Evolutionary conservation across 2,888 invertebrate species (phyloP).

Genomic region (Argyresthia goedartella): DNA sequence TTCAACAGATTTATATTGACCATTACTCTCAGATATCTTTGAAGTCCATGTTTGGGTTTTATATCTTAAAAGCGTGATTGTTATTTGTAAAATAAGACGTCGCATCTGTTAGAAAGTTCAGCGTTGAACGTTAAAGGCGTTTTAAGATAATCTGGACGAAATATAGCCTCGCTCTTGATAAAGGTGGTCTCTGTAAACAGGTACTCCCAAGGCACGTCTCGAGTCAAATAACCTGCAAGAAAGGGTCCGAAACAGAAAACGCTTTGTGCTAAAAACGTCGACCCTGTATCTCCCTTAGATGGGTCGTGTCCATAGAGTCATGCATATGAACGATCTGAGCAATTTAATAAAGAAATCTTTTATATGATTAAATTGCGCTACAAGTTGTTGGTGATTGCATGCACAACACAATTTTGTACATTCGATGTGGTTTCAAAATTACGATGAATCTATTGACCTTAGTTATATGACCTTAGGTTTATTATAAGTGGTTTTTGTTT

Average conservation of each 20-base stretch:
- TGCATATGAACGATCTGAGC: neutral
- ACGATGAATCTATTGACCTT: no score
- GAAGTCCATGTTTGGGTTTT: slow-evolving; percentile 6
- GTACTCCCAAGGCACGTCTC: slow-evolving; percentile 53
- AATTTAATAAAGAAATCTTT: no score
- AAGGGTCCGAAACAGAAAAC: slow-evolving; percentile 62
- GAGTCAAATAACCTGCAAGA: slow-evolving; percentile 60
- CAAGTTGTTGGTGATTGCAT: no score
- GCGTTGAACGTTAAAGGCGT: slow-evolving; percentile 45
- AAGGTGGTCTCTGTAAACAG: slow-evolving; percentile 51
- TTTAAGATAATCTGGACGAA: slow-evolving; percentile 57
- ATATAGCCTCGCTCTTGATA: slow-evolving; percentile 51
- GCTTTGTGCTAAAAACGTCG: slow-evolving; percentile 69
- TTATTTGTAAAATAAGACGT: slow-evolving; percentile 58
- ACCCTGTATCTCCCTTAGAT: slow-evolving; percentile 62
- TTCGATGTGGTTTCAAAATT: no score
- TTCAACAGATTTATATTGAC: slow-evolving; percentile 4
- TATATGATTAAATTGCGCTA: no score
- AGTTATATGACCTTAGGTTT: no score
- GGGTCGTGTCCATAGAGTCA: slow-evolving; percentile 50
- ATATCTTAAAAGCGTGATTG: slow-evolving; percentile 41
- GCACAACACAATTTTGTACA: no score
- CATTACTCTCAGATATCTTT: slow-evolving; percentile 4
- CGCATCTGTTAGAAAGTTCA: slow-evolving; percentile 37
- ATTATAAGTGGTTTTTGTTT: no score